Evolutionary conservation across 2,797 vertebrate genomes (phyloP), one percentile per base, ranked within the genome.

Genomic region (Tauraco hartlaubi): DNA sequence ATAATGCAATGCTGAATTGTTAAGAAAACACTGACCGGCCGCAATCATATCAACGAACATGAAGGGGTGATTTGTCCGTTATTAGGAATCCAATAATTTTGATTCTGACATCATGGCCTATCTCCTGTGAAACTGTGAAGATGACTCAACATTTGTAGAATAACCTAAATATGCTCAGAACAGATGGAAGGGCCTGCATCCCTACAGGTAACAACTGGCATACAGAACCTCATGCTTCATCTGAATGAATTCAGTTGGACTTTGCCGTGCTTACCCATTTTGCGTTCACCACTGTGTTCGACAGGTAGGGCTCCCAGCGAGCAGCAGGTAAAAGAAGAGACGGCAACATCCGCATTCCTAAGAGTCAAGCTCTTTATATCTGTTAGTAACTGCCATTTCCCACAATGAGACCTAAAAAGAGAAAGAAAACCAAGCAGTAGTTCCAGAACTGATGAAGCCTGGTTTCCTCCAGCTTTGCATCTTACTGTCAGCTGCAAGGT

Each of bases 1-100:
- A 86, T 89, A 72, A 55, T 0, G 0, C 35, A 58, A 14, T n/a
- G 46, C 51, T 4, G 1, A 83, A 55, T 63, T 66, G 17, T 33
- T 74, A 61, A 35, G 54, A 25, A 84, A 78, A 73, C 44, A 74
- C 23, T 9, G 16, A 61, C 29, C 3, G 6, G 31, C 17, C 16
- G 15, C 31, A 84, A 17, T 8, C 2, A 0, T 28, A 39, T 19
- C 67, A 51, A 86, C 41, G 1, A 2, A 39, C 22, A 13, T 1
- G 18, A 91, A 87, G 35, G 49, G 29, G 26, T 39, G 15, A 82
- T 29, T 64, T 76, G 17, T 17, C 44, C 29, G 2, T 41, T 87
- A 43, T 18, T 74, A 43, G 58, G 62, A 81, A 75, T 20, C 51
- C 5, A 66, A 2, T 41, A 33, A 67, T 79, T 58, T 67, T 77